phyloP scores from a whole-genome alignment of 2,113 vertebrate genomes.

The Alosa alosa region DNA sequence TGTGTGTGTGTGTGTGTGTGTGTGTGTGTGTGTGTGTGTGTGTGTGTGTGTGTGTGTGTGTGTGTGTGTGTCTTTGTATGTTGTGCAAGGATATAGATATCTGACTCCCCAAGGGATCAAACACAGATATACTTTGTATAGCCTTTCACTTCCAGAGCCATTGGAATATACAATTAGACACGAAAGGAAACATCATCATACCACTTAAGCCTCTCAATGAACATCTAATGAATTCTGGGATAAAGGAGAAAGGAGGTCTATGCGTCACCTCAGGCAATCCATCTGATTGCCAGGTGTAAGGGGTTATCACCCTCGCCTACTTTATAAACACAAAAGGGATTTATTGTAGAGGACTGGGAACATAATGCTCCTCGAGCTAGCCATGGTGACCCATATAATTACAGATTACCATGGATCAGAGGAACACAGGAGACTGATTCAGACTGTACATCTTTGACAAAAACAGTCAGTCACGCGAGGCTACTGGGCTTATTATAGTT shows the following conservation, averaged over 20 bases:
- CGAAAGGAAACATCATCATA: neutral
- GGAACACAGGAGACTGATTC: neutral
- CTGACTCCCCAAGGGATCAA: neutral
- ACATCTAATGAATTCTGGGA: slow-evolving; percentile 1
- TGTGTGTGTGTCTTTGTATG: neutral
- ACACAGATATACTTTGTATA: neutral
- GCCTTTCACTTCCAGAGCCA: neutral
- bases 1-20: neutral
- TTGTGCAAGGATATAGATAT: neutral
- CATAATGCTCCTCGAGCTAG: slow-evolving; percentile 4
- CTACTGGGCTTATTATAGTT: neutral
- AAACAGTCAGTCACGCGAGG: neutral
- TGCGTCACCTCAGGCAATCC: neutral
- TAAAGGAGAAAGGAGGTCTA: neutral
- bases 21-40: neutral
- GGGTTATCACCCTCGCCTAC: neutral
- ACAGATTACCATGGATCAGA: slow-evolving; percentile 11
- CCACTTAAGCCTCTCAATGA: neutral
- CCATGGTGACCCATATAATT: neutral
- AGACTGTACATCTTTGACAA: neutral
- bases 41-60: neutral
- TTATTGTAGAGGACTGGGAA: neutral
- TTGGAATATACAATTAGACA: neutral
- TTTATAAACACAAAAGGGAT: slow-evolving; percentile 10
- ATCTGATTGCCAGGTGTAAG: neutral